Evolutionary conservation across 2,888 invertebrate species (phyloP), one percentile per base, ranked within the genome.

Genomic region (Phaonia tiefii): DNA sequence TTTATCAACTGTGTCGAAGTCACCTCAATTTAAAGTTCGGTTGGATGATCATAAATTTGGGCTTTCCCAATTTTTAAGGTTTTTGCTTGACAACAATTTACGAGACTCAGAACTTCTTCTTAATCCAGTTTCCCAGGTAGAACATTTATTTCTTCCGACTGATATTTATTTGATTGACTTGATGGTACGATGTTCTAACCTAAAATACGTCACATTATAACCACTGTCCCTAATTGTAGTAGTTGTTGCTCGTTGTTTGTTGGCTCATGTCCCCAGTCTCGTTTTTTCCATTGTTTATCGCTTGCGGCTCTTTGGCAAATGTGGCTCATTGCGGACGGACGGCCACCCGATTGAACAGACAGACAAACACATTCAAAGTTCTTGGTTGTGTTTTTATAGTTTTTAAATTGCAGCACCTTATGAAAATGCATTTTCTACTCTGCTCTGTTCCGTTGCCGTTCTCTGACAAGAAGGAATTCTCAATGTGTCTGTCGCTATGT

Each of bases 401-500:
- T 80, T 80, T 80, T 65, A 76, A 80, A 80, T 80, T 80, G 49
- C 80, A 69, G 65, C 58, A 80, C 73, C 76, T 80, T 80, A 76
- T 73, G 65, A 76, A 80, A 80, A 76, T 80, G 76, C 70, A 80
- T 73, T 80, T 66, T 80, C 54, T 69, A n/a, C n/a, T n/a, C n/a
- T n/a, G n/a, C n/a, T n/a, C n/a, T n/a, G n/a, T n/a, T n/a, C n/a
- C n/a, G 69, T 80, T 70, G 66, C 73, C 69, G 49, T 70, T 63
- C 22, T 20, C 39, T 76, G 80, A 76, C 74, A 80, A 74, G 70
- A 63, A 63, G 22, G 42, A 73, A 67, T 58, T 56, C 26, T 20
- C 46, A 31, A 51, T 15, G 42, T 22, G 49, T 54, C 42, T 44
- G 11, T 44, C 3, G 13, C 11, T 25, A 13, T n/a, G 37, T 22